These are phyloP conservation scores for Antennarius striatus DNA, from an alignment of 2,113 vertebrate species.

Conservation along the genomic window DNA sequence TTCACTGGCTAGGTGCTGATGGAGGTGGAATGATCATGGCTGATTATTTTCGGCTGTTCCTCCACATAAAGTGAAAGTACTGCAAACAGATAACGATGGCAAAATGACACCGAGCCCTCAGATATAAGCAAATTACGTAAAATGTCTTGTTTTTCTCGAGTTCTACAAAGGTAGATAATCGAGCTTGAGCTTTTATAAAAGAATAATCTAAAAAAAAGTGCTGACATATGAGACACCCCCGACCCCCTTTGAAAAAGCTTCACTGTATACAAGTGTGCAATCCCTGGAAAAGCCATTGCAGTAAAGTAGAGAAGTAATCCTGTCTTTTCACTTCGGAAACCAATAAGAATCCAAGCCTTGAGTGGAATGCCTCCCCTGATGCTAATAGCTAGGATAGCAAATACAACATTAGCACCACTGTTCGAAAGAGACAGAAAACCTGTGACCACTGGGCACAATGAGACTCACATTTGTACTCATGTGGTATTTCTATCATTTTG, in stretches of 20 bases:
- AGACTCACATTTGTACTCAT: conserved; percentile 45
- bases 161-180: conserved; percentile 45
- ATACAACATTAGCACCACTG: conserved; percentile 48
- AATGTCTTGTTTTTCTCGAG: conserved; percentile 38
- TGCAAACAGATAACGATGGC: conserved; percentile 9
- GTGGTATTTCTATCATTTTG: conserved; percentile 18
- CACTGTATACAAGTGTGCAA: conserved; percentile 52
- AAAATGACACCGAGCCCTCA: conserved; percentile 31
- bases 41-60: conserved; percentile 66
- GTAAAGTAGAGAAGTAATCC: conserved; percentile 56
- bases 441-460: conserved; percentile 54
- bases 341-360: conserved; percentile 65
- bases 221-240: conserved; percentile 32
- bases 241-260: conserved; percentile 22
- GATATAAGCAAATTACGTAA: conserved; percentile 32
- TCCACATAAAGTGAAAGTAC: conserved; percentile 7
- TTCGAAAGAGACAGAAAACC: conserved; percentile 63
- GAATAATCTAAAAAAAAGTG: conserved; percentile 56
- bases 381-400: conserved; percentile 69
- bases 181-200: conserved; percentile 40
- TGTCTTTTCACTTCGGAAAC: conserved; percentile 76
- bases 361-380: conserved; percentile 70
- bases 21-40: conserved; percentile 52
- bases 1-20: conserved; percentile 50
- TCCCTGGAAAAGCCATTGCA: conserved; percentile 74